These are phyloP conservation scores for Drosophila sproati DNA, from an alignment of 1,140 invertebrate genomes.

Conservation along the genomic window DNA sequence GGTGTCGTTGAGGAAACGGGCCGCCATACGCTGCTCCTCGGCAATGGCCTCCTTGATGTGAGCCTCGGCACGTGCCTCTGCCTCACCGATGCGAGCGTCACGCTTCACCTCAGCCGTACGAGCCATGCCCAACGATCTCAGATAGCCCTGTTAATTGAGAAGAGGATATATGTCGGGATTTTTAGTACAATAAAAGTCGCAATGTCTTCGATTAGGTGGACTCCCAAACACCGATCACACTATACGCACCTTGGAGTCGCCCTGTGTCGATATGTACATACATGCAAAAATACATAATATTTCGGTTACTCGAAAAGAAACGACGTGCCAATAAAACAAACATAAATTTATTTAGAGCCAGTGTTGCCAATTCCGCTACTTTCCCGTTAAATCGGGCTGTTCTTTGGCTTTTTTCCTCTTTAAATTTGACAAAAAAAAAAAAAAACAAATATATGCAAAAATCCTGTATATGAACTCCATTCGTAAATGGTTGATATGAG, in stretches of 20 bases:
- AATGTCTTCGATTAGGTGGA: neutral
- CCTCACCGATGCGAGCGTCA: conserved; percentile 98
- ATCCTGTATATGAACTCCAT: neutral
- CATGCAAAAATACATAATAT: conserved; percentile 74
- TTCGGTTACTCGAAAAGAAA: conserved; percentile 42
- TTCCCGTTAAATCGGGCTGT: neutral
- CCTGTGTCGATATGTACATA: conserved; percentile 68
- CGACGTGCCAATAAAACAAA: conserved; percentile 8
- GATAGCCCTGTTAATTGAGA: conserved; percentile 90
- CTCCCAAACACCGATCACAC: conserved; percentile 25
- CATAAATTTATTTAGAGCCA: neutral
- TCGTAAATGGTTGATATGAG: neutral
- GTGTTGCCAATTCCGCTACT: neutral
- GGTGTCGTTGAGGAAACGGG: conserved; percentile 95
- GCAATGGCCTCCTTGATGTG: conserved; percentile 97
- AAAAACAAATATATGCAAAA: neutral
- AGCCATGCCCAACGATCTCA: conserved; percentile 97
- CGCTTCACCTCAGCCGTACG: conserved; percentile 98
- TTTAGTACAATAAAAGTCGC: neutral
- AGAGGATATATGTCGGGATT: neutral
- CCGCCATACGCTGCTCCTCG: conserved; percentile 97
- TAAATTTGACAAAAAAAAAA: neutral
- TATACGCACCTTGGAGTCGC: conserved; percentile 86
- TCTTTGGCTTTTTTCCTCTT: neutral
- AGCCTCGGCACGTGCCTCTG: conserved; percentile 95